A percentile compares a stretch with the other conserved stretches of the same genome.
These are phyloP conservation scores for Nemapogon koenigi DNA, from an alignment of 2,888 invertebrate genomes.

Conservation along the genomic window DNA sequence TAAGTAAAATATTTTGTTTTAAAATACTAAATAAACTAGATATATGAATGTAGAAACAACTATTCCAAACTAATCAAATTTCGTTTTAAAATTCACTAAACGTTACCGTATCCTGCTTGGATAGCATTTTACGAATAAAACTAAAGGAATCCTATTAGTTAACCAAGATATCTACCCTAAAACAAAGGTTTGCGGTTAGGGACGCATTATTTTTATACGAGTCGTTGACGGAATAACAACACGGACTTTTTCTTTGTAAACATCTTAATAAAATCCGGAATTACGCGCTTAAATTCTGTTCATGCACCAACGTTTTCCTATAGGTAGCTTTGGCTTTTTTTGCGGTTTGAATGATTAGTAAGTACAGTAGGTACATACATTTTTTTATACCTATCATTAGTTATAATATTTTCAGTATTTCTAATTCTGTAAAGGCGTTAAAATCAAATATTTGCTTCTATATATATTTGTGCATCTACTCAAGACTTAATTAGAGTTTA, in stretches of 20 bases:
- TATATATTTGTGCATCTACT: conserved; percentile 59
- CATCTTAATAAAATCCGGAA: conserved; percentile 55
- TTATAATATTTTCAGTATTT: no score
- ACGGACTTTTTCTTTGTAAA: conserved; percentile 45
- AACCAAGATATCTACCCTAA: conserved; percentile 31
- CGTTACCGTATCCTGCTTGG: conserved; percentile 51
- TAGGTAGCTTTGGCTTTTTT: no score
- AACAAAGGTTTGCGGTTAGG: conserved; percentile 53
- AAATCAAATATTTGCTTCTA: no score
- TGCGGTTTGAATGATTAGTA: conserved; percentile 1
- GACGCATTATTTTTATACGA: conserved; percentile 57
- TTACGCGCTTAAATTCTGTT: conserved; percentile 52
- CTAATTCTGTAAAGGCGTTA: no score
- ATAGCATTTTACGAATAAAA: conserved; percentile 37
- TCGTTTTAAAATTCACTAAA: conserved; percentile 35
- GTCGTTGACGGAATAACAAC: conserved; percentile 47
- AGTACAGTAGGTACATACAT: conserved; percentile 13
- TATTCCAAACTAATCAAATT: no score
- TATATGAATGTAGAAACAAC: no score
- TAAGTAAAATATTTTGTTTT: no score
- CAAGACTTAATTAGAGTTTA: conserved; percentile 64
- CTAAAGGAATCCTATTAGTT: conserved; percentile 36
- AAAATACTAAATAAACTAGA: no score
- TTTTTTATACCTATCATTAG: no score
- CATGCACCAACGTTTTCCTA: conserved; percentile 38